phyloP scores from a whole-genome alignment of 2,888 invertebrate genomes.

The Oligia fasciuncula region DNA sequence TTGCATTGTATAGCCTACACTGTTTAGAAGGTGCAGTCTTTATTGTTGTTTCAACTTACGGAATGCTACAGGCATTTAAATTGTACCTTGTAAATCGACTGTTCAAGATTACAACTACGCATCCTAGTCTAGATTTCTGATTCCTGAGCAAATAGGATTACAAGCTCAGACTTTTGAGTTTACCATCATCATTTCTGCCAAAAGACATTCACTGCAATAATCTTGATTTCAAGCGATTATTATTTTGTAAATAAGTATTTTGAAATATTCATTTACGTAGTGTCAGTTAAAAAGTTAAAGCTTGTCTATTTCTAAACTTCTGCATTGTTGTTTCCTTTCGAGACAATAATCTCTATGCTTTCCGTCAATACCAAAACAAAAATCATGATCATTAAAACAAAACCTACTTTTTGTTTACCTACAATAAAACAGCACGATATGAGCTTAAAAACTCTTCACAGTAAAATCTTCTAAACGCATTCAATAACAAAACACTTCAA shows the following conservation, averaged over 20 bases:
- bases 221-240: not conserved
- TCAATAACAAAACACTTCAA: constrained; percentile 1
- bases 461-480: not conserved
- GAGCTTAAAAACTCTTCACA: not conserved
- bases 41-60: not conserved
- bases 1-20: not conserved
- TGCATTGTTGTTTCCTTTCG: not conserved
- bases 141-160: not conserved
- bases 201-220: not conserved
- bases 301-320: not conserved
- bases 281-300: not conserved
- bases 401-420: not conserved
- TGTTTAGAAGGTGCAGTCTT: not conserved
- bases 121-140: not conserved
- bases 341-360: not conserved
- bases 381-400: not conserved
- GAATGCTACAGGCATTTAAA: not conserved
- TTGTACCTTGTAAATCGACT: not conserved
- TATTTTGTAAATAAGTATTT: not conserved
- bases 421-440: not conserved
- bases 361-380: not conserved
- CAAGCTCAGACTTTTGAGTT: not conserved
- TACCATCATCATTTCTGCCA: not conserved
- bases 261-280: not conserved
- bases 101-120: not conserved